Base-by-base conservation (phyloP, 2,113 vertebrate genomes). In the Scopus umbretta region DNA sequence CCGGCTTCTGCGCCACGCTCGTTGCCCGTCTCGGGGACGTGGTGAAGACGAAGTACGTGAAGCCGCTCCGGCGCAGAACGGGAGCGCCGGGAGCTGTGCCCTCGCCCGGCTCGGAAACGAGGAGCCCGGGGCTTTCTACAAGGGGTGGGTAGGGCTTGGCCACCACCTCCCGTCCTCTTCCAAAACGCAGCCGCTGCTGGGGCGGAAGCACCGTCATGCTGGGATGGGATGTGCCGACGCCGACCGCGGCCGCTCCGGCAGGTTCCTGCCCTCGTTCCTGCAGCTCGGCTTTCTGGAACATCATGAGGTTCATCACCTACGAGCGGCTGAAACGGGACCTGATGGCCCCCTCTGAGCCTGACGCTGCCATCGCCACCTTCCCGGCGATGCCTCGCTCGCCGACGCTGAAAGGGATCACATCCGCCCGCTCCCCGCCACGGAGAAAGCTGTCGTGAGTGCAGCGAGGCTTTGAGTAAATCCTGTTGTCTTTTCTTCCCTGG, bases 1-100 rank as follows among this genome's bases (percentile, higher is more conserved):
- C 99, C 2, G 98, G 99, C 13, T 99, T 99, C 96, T 99, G 99
- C 86, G 98, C 99, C 62, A 99, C 99, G 2, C 84, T 99, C 4
- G 98, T 99, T 71, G 99, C 99, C 4, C 99, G 98, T 32, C 99
- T 99, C 0, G 98, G 99, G 67, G 99, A 99, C 2, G 99, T 99
- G 20, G 98, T 99, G 27, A 99, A 99, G 97, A 99, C 98, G 5
- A 97, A 99, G 16, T 99, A 98, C 90, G 99, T 98, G 98, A 99
- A 99, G 98, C 99, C 3, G 83, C 94, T 8, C 75, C 94, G 2
- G 97, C 98, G 91, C 98, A 98, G 92, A 98, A 99, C 95, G 93
- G 92, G 93, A 98, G 98, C 19, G 98, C 98, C 32, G 92, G 98
- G 34, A 97, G 96, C 82, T 99, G 99, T 45, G 43, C 16, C 43